Evolutionary conservation across 1,140 invertebrate genomes (phyloP).

Genomic region (Aphelinus certus): DNA sequence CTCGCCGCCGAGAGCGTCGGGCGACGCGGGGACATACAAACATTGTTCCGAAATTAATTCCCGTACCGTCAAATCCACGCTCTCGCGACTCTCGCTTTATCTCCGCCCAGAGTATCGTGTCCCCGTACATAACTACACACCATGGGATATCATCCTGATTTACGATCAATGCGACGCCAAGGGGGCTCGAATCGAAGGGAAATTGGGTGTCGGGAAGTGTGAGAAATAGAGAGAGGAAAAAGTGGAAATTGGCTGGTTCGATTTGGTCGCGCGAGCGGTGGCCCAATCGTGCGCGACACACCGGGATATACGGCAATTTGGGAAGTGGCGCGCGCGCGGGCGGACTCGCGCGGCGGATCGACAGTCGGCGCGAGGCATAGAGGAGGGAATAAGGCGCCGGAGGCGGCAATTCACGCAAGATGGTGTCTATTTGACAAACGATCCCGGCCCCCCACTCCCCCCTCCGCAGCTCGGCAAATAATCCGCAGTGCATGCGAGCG

Average conservation of each 20-base stretch:
- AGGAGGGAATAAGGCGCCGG: not conserved
- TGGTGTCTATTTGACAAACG: slow-evolving; percentile 64
- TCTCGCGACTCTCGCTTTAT: too few species aligned
- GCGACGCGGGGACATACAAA: not conserved
- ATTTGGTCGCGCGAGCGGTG: slow-evolving; percentile 42
- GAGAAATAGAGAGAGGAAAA: slow-evolving; percentile 21
- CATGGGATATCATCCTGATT: slow-evolving; percentile 15
- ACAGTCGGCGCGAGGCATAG: slow-evolving; percentile 4
- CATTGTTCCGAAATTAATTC: slow-evolving; percentile 1
- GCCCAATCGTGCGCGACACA: slow-evolving; percentile 40
- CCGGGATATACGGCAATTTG: slow-evolving; percentile 50
- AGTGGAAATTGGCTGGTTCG: slow-evolving; percentile 28
- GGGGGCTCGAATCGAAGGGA: not conserved
- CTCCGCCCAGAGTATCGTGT: too few species aligned
- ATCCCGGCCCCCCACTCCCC: slow-evolving; percentile 53
- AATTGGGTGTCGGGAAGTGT: not conserved
- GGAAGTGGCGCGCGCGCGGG: slow-evolving; percentile 47
- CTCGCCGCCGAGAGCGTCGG: not conserved
- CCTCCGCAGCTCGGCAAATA: slow-evolving; percentile 48
- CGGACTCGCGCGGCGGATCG: slow-evolving; percentile 38
- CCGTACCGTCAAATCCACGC: too few species aligned
- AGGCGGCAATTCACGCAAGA: slow-evolving; percentile 58
- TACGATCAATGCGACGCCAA: not conserved
- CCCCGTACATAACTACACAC: not conserved
- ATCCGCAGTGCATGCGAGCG: slow-evolving; percentile 44